Conservation (phyloP, 2,888 invertebrate genomes). For the Hypomecis punctinalis region DNA sequence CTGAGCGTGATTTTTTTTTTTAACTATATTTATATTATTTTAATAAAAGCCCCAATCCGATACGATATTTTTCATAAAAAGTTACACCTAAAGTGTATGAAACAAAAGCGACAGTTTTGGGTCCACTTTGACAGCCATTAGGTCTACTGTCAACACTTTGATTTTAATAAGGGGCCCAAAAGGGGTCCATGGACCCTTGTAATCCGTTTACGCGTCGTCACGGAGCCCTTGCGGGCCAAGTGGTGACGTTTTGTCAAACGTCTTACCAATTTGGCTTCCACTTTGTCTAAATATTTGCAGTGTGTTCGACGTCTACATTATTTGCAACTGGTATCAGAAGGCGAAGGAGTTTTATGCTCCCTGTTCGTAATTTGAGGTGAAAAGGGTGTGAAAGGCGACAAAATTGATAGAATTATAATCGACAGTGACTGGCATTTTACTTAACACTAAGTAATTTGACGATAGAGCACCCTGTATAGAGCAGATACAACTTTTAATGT, state of each 20-base stretch:
- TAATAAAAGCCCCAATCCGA: too few species aligned
- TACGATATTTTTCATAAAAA: background rate
- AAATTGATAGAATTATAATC: slow-evolving; percentile 2
- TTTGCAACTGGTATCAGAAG: slow-evolving; percentile 2
- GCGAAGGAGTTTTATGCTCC: background rate
- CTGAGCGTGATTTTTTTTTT: too few species aligned
- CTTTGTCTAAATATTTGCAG: slow-evolving; percentile 55
- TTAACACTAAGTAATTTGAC: background rate
- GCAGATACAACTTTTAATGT: background rate
- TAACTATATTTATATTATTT: too few species aligned
- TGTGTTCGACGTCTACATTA: slow-evolving; percentile 9
- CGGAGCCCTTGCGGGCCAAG: slow-evolving; percentile 61
- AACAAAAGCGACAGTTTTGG: slow-evolving; percentile 26
- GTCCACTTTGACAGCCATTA: slow-evolving; percentile 63
- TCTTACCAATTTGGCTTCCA: slow-evolving; percentile 59
- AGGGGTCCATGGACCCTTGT: slow-evolving; percentile 62
- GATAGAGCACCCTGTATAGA: background rate
- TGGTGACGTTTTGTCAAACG: slow-evolving; percentile 67
- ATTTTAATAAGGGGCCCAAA: slow-evolving; percentile 64
- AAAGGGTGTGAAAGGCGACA: slow-evolving; percentile 4
- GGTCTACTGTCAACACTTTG: slow-evolving; percentile 72
- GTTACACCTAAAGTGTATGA: background rate
- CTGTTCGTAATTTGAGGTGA: background rate
- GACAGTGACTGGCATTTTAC: background rate
- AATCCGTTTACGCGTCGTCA: slow-evolving; percentile 73